A percentile compares a stretch with the other conserved stretches of the same genome.
Conservation (phyloP, 2,888 invertebrate genomes). For the Lochmaea capreae region DNA sequence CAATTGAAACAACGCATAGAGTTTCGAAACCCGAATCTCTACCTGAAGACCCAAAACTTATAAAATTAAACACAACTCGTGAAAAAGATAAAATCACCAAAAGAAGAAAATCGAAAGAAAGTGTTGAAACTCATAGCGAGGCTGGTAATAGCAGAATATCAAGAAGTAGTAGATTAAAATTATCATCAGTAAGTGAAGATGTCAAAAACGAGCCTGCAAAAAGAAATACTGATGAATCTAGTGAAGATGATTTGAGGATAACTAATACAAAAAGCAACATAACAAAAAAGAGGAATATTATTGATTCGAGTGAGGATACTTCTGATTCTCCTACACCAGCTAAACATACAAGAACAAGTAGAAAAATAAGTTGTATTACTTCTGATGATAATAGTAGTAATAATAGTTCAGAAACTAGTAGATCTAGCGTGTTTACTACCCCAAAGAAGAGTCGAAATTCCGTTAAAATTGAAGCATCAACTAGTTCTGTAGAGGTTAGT, state of each 20-base stretch:
- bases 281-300: neutral
- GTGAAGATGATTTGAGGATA: neutral
- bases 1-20: neutral
- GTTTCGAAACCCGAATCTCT: neutral
- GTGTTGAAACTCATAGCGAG: neutral
- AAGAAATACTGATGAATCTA: neutral
- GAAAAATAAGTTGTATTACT: neutral
- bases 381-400: slow-evolving; percentile 13
- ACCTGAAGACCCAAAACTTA: neutral
- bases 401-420: slow-evolving; percentile 26
- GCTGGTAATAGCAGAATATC: neutral
- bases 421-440: slow-evolving; percentile 25
- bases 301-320: neutral
- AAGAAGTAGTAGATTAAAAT: slow-evolving; percentile 11
- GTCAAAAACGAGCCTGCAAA: neutral
- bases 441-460: slow-evolving; percentile 22
- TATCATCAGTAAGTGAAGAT: neutral
- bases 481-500: slow-evolving; percentile 42
- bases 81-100: neutral
- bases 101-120: neutral
- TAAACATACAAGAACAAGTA: slow-evolving; percentile 7
- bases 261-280: slow-evolving; percentile 3
- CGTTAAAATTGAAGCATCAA: slow-evolving; percentile 31
- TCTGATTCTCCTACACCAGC: slow-evolving; percentile 5
- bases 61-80: neutral